Percentiles rank a stretch among this genome's conserved stretches.
These are phyloP conservation scores for Drosophila mayaguana DNA, from an alignment of 2,888 invertebrate genomes.

Conservation along the genomic window DNA sequence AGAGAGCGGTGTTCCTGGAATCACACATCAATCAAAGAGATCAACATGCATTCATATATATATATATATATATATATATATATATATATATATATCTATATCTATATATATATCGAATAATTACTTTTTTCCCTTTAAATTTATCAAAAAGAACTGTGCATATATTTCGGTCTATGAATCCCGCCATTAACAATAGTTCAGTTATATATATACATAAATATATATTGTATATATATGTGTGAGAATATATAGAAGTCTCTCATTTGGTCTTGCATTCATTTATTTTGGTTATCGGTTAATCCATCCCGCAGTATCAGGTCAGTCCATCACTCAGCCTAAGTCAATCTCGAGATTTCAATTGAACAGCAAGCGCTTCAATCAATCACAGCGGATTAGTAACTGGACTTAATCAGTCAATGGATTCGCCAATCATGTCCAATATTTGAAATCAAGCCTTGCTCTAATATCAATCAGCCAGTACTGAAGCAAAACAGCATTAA, in stretches of 20 bases:
- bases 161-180: conserved; percentile 4
- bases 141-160: not conserved
- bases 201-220: not conserved
- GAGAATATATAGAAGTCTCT: not conserved
- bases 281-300: not conserved
- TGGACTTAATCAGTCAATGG: too few species aligned
- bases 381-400: too few species aligned
- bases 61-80: not conserved
- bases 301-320: too few species aligned
- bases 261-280: not conserved
- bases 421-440: too few species aligned
- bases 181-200: not conserved
- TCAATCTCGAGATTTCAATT: too few species aligned
- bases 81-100: not conserved
- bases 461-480: too few species aligned
- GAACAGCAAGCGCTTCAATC: too few species aligned
- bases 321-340: too few species aligned
- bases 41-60: not conserved
- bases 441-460: too few species aligned
- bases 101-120: not conserved
- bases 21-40: not conserved
- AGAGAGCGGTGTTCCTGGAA: not conserved
- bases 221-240: not conserved
- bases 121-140: not conserved
- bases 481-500: too few species aligned